Percentiles rank a stretch among this genome's conserved stretches.
Evolutionary conservation across 2,797 vertebrate species (phyloP).

Genomic region (Anomalospiza imberbis): DNA sequence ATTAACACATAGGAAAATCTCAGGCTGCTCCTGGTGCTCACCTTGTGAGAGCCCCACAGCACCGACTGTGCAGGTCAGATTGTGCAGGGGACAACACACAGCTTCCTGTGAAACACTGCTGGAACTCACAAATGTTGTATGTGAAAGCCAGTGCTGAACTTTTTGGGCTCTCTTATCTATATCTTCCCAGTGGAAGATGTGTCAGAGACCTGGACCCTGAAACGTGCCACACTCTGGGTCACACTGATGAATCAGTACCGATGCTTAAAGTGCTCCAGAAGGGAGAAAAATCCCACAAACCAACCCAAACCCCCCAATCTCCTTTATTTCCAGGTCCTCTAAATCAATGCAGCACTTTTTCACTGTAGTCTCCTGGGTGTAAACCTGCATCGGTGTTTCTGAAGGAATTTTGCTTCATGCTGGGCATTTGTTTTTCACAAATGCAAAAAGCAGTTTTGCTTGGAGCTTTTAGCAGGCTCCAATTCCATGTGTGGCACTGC

Average conservation of each 20-base stretch:
- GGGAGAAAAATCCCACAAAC: neutral
- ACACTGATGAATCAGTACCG: fast-evolving
- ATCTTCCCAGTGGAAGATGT: neutral
- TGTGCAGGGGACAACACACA: fast-evolving
- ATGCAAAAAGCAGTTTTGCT: neutral
- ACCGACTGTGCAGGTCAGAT: neutral
- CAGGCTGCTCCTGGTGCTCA: neutral
- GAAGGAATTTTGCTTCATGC: neutral
- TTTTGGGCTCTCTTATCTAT: neutral
- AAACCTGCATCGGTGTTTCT: neutral
- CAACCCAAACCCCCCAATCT: fast-evolving
- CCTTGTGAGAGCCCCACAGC: neutral
- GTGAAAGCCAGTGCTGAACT: neutral
- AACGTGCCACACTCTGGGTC: neutral
- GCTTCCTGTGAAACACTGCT: neutral
- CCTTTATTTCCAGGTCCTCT: neutral
- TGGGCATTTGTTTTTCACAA: neutral
- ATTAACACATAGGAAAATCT: neutral
- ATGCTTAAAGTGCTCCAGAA: neutral
- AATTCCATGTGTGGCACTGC: neutral
- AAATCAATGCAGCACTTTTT: neutral
- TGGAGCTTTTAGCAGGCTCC: neutral
- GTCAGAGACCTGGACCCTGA: neutral
- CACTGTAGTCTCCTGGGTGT: neutral
- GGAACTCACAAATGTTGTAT: neutral